Conservation (phyloP, 2,888 invertebrate genomes). For the Linnaemya vulpina region DNA sequence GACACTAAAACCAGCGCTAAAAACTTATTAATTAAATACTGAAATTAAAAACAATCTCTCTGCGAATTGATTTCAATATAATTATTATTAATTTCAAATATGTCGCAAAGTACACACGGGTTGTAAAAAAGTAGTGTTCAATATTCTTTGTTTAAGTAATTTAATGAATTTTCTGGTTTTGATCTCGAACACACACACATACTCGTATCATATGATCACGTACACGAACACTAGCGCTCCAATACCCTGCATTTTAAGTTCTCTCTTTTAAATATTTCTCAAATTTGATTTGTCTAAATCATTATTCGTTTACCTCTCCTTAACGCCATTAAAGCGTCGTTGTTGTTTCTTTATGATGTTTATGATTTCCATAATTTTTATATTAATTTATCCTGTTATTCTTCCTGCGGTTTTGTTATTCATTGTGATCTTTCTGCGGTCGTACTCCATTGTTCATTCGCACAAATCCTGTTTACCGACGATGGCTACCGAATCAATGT, state of each 20-base stretch:
- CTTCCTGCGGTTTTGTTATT: conserved; percentile 59
- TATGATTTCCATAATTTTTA: conserved; percentile 67
- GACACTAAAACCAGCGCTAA: conserved; percentile 56
- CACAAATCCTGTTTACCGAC: conserved; percentile 29
- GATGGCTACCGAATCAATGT: conserved; percentile 49
- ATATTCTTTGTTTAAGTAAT: not conserved
- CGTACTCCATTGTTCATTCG: not conserved
- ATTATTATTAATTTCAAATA: conserved; percentile 20
- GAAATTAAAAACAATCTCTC: conserved; percentile 29
- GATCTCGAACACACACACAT: not conserved
- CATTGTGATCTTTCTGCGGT: conserved; percentile 11
- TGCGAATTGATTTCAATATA: conserved; percentile 36
- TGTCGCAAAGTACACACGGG: not conserved
- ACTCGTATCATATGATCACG: not conserved
- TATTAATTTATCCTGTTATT: conserved; percentile 56
- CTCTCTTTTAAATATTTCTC: conserved; percentile 42
- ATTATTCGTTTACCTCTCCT: conserved; percentile 41
- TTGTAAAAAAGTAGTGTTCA: not conserved
- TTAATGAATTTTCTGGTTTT: not conserved
- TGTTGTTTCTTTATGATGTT: conserved; percentile 55
- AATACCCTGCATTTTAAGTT: not conserved
- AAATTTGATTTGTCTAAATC: conserved; percentile 43
- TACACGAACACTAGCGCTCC: not conserved
- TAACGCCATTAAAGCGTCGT: conserved; percentile 54
- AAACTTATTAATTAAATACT: conserved; percentile 61